Evolutionary conservation across 2,888 invertebrate species (phyloP), one percentile per base, ranked within the genome.

Genomic region (Pristionchus arcanus): DNA sequence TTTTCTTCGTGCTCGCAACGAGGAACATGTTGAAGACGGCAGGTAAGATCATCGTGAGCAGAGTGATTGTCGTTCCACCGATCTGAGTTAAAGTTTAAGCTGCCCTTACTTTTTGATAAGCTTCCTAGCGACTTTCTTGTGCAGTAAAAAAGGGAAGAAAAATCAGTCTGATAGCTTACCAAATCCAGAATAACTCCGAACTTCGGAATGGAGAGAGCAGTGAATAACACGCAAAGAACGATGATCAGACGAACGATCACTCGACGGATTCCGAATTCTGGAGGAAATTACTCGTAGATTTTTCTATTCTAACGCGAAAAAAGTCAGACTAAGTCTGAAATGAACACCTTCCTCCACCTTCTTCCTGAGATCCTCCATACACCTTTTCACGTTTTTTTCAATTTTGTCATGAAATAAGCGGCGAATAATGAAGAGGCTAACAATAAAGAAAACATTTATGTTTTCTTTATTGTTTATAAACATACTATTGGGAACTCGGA

Each of bases 11-110:
- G 19, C 92, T 91, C 16, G 92, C 92, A 42, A 91, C 91, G 89
- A 93, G 89, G 90, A 90, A 93, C 15, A 92, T 89, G 90, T 91
- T 92, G 91, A 93, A 93, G 55, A 93, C 89, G 59, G 91, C 90
- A 3, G 93, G 93, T 0, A 93, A 88, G n/a, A 93, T 55, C 92
- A 93, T 92, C 0, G 92, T 92, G 91, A 92, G 91, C 21, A 92
- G 63, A 42, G 93, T 91, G 84, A 93, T 92, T 19, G 93, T 93
- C 7, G 92, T 91, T 42, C 91, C 92, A 2, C 93, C 93, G 85
- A 93, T 91, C 91, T 91, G n/a, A 15, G 42, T n/a, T n/a, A n/a
- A n/a, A n/a, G n/a, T n/a, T n/a, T n/a, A n/a, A n/a, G n/a, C n/a
- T n/a, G n/a, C n/a, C n/a, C n/a, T n/a, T n/a, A n/a, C n/a, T n/a